A percentile compares a stretch with the other conserved stretches of the same genome.
These are phyloP conservation scores for Anguilla marmorata DNA, from an alignment of 2,797 vertebrate species.

Conservation along the genomic window DNA sequence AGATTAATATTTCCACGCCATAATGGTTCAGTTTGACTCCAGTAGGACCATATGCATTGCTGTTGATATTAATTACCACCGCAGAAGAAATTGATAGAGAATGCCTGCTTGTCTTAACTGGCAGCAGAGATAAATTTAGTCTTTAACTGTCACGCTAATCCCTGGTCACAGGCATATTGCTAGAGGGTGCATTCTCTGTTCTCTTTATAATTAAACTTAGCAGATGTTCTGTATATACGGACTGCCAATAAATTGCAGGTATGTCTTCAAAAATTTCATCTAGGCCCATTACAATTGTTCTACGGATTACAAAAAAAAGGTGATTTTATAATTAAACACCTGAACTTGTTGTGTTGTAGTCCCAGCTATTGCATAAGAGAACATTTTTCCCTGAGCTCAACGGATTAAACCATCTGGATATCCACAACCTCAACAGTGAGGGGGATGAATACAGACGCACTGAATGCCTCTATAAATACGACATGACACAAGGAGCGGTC, in stretches of 20 bases:
- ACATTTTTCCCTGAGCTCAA: slow-evolving; percentile 32
- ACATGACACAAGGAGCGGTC: slow-evolving; percentile 22
- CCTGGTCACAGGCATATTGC: background rate
- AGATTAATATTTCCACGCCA: slow-evolving; percentile 58
- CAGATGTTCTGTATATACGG: background rate
- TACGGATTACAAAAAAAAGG: background rate
- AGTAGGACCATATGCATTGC: background rate
- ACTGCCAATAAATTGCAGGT: background rate
- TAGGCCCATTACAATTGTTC: background rate
- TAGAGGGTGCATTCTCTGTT: background rate
- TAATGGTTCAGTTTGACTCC: slow-evolving; percentile 51
- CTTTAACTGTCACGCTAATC: background rate
- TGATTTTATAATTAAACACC: background rate
- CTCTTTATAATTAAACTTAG: background rate
- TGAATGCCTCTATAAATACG: slow-evolving; percentile 42
- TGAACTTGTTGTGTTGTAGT: background rate
- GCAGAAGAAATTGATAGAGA: background rate
- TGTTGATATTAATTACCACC: slow-evolving; percentile 30
- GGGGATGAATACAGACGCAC: slow-evolving; percentile 33
- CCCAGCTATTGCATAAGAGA: slow-evolving; percentile 20
- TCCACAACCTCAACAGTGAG: slow-evolving; percentile 37
- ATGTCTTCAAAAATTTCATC: background rate
- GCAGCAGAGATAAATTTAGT: background rate
- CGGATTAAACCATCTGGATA: slow-evolving; percentile 44
- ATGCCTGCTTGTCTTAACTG: background rate